phyloP scores from a whole-genome alignment of 2,888 invertebrate species.

The Arrhopalites spinosus region DNA sequence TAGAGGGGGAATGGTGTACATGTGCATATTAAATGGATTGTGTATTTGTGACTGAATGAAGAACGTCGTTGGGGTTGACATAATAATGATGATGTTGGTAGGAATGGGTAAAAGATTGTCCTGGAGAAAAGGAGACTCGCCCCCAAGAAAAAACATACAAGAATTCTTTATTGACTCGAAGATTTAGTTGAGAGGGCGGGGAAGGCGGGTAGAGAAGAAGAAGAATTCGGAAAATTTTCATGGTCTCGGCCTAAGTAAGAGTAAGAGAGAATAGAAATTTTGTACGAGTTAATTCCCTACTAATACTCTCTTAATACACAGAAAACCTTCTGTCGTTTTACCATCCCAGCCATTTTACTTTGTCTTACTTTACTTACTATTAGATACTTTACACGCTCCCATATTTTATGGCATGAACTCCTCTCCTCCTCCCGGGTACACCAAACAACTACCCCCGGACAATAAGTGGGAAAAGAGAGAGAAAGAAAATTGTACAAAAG shows the following conservation, averaged over 20 bases:
- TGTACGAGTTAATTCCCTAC: constrained; percentile 46
- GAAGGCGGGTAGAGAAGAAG: not conserved
- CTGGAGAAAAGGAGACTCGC: not conserved
- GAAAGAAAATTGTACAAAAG: no score
- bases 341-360: constrained; percentile 6
- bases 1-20: not conserved
- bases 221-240: not conserved
- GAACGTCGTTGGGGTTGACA: constrained; percentile 8
- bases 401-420: constrained; percentile 10
- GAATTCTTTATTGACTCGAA: constrained; percentile 49
- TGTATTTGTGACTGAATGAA: not conserved
- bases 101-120: constrained; percentile 26
- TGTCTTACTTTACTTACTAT: constrained; percentile 17
- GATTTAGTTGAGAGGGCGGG: constrained; percentile 39
- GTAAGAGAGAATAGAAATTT: no score
- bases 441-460: no score
- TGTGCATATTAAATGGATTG: not conserved
- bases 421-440: not conserved
- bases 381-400: constrained; percentile 12
- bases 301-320: constrained; percentile 54
- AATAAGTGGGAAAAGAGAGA: no score
- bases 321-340: constrained; percentile 31
- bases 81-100: not conserved
- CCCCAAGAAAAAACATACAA: no score
- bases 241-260: no score